A percentile compares a stretch with the other conserved stretches of the same genome.
These are phyloP conservation scores for Drosophila prolongata DNA, from an alignment of 2,888 invertebrate species.

Conservation along the genomic window DNA sequence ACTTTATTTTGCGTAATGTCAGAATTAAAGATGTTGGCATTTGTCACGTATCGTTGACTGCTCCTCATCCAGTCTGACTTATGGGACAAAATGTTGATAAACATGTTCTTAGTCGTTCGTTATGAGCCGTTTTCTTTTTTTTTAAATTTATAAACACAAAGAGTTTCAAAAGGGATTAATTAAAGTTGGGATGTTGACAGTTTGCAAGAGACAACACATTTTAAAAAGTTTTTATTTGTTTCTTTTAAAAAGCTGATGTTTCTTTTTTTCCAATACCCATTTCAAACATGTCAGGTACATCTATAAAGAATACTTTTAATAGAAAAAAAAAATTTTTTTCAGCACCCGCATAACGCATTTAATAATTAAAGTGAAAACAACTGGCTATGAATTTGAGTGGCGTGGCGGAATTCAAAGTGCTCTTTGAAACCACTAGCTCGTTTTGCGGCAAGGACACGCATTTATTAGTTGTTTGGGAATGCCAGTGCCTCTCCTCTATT, in stretches of 20 bases:
- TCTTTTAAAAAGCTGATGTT: neutral
- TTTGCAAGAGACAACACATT: too few species aligned
- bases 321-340: too few species aligned
- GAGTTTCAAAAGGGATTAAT: neutral
- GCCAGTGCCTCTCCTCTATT: constrained; percentile 10
- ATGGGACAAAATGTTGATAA: constrained; percentile 14
- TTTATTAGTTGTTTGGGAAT: constrained; percentile 30
- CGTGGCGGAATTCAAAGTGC: constrained; percentile 20
- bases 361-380: constrained; percentile 24
- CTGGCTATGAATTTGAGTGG: constrained; percentile 14
- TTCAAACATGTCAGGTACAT: too few species aligned
- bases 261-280: too few species aligned
- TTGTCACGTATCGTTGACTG: constrained; percentile 29
- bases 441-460: constrained; percentile 27
- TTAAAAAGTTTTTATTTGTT: neutral
- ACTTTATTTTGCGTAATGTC: constrained; percentile 14
- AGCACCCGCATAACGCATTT: too few species aligned
- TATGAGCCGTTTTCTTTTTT: neutral
- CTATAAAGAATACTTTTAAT: too few species aligned
- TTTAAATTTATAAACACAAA: neutral
- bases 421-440: neutral
- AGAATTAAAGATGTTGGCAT: constrained; percentile 22
- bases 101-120: neutral
- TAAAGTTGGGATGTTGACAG: neutral
- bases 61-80: constrained; percentile 15